Evolutionary conservation across 92 coral and sea anemone species (phyloP), one percentile per base, ranked within the genome.

Genomic region (Montipora capitata): DNA sequence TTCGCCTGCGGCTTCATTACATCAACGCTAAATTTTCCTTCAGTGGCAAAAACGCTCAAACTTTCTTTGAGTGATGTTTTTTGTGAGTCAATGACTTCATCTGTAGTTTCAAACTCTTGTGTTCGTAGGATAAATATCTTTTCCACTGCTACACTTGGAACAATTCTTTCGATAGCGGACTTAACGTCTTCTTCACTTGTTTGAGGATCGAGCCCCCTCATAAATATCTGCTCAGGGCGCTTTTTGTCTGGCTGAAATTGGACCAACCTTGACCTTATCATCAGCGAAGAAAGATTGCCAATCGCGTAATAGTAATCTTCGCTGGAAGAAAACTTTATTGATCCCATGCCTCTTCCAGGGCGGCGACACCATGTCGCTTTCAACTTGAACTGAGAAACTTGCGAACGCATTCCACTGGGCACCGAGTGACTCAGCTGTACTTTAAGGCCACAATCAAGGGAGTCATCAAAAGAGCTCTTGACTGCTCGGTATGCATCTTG

Each of bases 311-410:
- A 14, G 40, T 41, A 68, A 42, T 88, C 88, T 7, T 44, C n/a
- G 35, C 17, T 9, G 20, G 18, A 35, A 14, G 7, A 48, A 18
- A 85, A 89, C 40, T 65, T 63, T 4, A 90, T 85, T 54, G 45
- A 69, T 10, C 88, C 96, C 27, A 70, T 89, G 66, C 96, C 93
- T 59, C 56, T 85, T 2, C 81, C 72, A 43, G 42, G 85, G 27
- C 96, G 96, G 57, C 96, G 85, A 15, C 14, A 58, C 96, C 96
- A 93, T 63, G 11, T 85, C 44, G 80, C 82, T 59, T 63, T 86
- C n/a, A 85, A 66, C 45, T 63, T 64, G 38, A 92, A 85, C 77
- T 68, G 80, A 79, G 68, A 43, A 12, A 61, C 74, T 12, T 54
- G 48, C 41, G 62, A 43, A 1, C 39, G 52, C 16, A 10, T 35